A percentile compares a stretch with the other conserved stretches of the same genome.
Conservation (phyloP, 2,113 vertebrate genomes). For the Tonatia bakeri region DNA sequence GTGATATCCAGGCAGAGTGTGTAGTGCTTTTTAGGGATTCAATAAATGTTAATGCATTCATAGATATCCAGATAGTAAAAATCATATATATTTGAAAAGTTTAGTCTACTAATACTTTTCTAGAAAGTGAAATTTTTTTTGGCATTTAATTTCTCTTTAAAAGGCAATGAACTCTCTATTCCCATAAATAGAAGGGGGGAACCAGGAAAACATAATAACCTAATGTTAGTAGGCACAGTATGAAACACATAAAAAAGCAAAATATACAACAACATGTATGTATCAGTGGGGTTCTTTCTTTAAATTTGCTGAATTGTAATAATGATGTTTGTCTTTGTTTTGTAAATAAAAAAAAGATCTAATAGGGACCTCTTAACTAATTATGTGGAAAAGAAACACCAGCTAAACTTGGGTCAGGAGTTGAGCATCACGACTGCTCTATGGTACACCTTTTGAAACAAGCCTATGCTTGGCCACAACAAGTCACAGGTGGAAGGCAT, state of each 20-base stretch:
- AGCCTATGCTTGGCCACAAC: not conserved
- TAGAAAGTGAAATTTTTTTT: slow-evolving; percentile 22
- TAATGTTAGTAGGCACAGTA: not conserved
- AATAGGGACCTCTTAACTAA: not conserved
- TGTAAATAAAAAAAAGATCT: not conserved
- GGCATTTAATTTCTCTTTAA: slow-evolving; percentile 21
- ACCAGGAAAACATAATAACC: not conserved
- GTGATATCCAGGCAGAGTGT: not conserved
- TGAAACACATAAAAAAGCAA: slow-evolving; percentile 32
- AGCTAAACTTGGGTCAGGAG: not conserved
- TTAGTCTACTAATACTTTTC: not conserved
- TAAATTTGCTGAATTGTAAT: not conserved
- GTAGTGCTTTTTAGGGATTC: not conserved
- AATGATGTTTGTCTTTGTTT: not conserved
- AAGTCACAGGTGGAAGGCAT: not conserved
- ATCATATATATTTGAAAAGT: not conserved
- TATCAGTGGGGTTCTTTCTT: not conserved
- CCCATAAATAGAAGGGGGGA: not conserved
- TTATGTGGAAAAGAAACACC: not conserved
- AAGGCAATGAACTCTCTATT: not conserved
- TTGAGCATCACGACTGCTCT: not conserved
- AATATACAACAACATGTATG: not conserved
- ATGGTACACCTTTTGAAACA: not conserved
- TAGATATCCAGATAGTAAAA: not conserved
- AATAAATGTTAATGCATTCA: not conserved